Conservation (phyloP, 2,113 vertebrate species). For the Sorex fumeus region DNA sequence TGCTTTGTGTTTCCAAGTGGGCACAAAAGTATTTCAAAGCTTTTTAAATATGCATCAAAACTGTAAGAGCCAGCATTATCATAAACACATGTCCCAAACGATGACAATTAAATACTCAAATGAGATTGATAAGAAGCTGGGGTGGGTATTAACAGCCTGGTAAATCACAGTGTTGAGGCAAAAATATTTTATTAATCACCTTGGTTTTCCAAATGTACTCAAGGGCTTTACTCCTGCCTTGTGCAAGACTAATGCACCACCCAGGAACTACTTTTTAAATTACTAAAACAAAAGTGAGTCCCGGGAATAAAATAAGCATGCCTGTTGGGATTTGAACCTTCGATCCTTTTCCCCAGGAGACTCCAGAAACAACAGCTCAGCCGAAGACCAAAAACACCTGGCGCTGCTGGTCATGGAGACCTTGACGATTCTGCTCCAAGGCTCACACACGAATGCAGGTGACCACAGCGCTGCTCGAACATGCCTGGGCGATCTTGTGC, state of each 20-base stretch:
- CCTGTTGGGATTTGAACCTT: conserved; percentile 11
- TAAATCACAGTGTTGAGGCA: no score
- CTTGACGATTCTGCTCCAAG: conserved; percentile 96
- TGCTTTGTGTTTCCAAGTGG: conserved; percentile 12
- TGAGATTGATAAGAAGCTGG: no score
- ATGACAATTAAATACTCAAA: no score
- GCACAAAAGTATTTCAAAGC: background rate
- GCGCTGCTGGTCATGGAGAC: conserved; percentile 99
- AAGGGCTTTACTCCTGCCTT: no score
- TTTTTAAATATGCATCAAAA: no score
- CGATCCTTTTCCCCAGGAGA: conserved; percentile 89
- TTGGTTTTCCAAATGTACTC: no score
- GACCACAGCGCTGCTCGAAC: conserved; percentile 48
- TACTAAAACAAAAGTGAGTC: conserved; percentile 7
- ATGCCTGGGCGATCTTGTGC: no score
- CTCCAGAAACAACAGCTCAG: conserved; percentile 92
- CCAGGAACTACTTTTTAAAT: conserved; percentile 8
- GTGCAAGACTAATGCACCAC: no score
- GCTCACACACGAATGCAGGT: conserved; percentile 98
- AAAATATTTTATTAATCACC: no score
- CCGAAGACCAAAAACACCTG: conserved; percentile 97
- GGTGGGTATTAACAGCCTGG: no score
- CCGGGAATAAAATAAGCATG: background rate
- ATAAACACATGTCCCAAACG: no score
- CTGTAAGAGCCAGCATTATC: no score